A percentile compares a stretch with the other conserved stretches of the same genome.
These are phyloP conservation scores for Sander vitreus DNA, from an alignment of 2,113 vertebrate species.

Conservation along the genomic window DNA sequence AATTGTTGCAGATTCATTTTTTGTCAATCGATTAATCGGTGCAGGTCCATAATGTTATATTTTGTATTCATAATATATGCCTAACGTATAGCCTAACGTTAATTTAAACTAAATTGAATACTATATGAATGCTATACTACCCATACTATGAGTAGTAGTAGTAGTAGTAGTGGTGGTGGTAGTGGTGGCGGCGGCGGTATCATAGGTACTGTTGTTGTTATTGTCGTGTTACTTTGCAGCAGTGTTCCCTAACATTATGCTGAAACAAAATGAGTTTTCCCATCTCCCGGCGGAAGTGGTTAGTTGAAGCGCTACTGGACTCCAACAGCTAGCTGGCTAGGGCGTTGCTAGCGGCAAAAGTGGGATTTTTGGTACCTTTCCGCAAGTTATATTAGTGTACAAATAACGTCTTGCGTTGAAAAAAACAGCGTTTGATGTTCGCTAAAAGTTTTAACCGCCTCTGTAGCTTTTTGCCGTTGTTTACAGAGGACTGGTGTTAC, in stretches of 20 bases:
- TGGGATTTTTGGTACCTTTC: constrained; percentile 64
- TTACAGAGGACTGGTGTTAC: constrained; percentile 36
- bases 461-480: constrained; percentile 25
- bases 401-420: constrained; percentile 30
- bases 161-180: neutral
- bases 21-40: neutral
- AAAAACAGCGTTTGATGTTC: constrained; percentile 25
- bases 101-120: neutral
- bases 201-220: neutral
- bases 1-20: no score
- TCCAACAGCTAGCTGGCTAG: constrained; percentile 76
- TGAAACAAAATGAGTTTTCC: constrained; percentile 51
- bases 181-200: no score
- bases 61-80: neutral
- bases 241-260: constrained; percentile 6
- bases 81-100: no score
- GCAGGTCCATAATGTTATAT: neutral
- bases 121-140: neutral
- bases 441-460: constrained; percentile 28
- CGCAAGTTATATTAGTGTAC: constrained; percentile 47
- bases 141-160: neutral
- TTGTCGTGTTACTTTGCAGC: neutral
- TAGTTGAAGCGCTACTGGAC: constrained; percentile 66
- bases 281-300: constrained; percentile 80
- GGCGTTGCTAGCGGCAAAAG: constrained; percentile 83